These are phyloP conservation scores for Actenoides hombroni DNA, from an alignment of 2,113 vertebrate species.

Conservation along the genomic window DNA sequence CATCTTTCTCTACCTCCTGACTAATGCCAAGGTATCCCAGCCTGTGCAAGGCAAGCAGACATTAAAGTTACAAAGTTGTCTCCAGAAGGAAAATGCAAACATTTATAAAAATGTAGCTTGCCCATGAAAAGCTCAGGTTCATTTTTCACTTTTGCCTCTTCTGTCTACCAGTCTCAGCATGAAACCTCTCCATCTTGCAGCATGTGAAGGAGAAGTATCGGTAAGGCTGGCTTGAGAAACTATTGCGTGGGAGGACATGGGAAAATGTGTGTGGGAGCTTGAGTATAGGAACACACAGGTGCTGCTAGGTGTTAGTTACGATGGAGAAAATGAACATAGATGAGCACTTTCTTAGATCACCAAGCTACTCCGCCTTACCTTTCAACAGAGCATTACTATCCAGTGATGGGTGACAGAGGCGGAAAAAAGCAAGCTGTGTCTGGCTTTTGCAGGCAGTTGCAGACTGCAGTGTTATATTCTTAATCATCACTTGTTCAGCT, in stretches of 20 bases:
- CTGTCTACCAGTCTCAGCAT: background rate
- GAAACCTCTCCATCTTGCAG: background rate
- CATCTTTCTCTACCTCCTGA: background rate
- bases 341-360: background rate
- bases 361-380: slow-evolving; percentile 28
- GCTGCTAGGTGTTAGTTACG: background rate
- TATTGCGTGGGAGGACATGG: background rate
- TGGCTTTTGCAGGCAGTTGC: background rate
- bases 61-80: background rate
- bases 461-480: background rate
- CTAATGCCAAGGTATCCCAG: background rate
- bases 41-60: slow-evolving; percentile 17
- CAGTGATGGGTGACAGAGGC: background rate
- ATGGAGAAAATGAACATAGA: background rate
- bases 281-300: background rate
- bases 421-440: background rate
- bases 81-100: background rate
- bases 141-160: background rate
- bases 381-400: background rate
- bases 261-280: slow-evolving; percentile 19
- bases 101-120: background rate
- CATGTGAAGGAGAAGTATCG: background rate
- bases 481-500: background rate
- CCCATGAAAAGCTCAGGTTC: background rate
- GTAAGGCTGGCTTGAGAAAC: background rate